Percentiles rank a stretch among this genome's conserved stretches.
phyloP scores from a whole-genome alignment of 2,797 vertebrate species.

The Oreochromis mossambicus region DNA sequence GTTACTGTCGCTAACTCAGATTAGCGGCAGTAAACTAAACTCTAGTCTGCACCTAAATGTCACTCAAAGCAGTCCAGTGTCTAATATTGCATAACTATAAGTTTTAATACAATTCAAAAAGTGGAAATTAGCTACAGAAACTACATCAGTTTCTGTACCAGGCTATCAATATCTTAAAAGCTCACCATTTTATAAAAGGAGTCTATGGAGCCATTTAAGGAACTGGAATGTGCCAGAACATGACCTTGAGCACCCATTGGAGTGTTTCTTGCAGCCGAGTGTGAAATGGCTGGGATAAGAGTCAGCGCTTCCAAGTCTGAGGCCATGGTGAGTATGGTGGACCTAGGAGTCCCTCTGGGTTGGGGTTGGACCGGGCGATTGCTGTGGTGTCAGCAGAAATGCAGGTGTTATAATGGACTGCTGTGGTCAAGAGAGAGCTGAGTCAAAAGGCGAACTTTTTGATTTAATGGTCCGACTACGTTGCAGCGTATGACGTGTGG shows the following conservation, averaged over 20 bases:
- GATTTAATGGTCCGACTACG: background rate
- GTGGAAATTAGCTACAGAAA: background rate
- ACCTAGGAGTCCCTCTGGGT: background rate
- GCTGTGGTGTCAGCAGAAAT: background rate
- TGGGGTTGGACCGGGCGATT: background rate
- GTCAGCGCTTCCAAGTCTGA: background rate
- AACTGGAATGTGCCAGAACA: background rate
- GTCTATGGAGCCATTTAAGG: background rate
- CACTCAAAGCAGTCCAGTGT: background rate
- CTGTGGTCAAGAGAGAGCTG: background rate
- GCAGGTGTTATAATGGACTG: background rate
- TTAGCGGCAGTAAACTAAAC: background rate
- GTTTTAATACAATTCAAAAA: background rate
- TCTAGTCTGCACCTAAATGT: background rate
- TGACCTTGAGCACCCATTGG: background rate
- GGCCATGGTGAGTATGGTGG: background rate
- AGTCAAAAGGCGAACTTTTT: background rate
- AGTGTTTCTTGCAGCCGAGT: background rate
- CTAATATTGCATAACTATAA: background rate
- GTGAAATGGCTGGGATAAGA: background rate
- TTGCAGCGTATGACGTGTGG: background rate
- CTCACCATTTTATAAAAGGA: background rate
- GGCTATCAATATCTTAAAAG: background rate
- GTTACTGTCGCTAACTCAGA: background rate
- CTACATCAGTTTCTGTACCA: background rate